Percentiles rank a stretch among this genome's conserved stretches.
phyloP scores from a whole-genome alignment of 2,113 vertebrate genomes.

The Onychorhynchus coronatus region DNA sequence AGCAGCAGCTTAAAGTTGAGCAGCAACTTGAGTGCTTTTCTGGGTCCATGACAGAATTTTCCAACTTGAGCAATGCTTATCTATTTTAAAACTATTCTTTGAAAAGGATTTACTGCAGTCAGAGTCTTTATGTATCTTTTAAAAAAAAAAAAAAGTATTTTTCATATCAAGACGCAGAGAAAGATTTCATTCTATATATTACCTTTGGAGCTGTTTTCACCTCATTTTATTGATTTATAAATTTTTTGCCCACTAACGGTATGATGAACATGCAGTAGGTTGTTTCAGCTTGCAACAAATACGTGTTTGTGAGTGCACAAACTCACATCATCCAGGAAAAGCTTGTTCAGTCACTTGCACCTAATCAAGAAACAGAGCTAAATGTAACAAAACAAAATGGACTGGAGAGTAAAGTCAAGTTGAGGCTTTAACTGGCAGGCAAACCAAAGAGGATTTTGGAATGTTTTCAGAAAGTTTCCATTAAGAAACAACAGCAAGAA shows the following conservation, averaged over 20 bases:
- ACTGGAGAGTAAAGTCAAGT: background rate
- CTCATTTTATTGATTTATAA: background rate
- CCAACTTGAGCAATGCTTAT: background rate
- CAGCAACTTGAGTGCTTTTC: background rate
- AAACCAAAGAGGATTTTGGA: background rate
- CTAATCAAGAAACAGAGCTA: conserved; percentile 15
- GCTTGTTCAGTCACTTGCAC: background rate
- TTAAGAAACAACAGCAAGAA: background rate
- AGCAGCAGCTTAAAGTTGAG: background rate
- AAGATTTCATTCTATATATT: background rate
- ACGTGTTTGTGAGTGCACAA: background rate
- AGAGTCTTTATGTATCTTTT: background rate
- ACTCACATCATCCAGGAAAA: background rate
- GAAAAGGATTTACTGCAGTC: background rate
- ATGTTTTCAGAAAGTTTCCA: background rate
- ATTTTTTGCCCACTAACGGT: background rate
- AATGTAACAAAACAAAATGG: background rate
- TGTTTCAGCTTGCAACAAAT: background rate
- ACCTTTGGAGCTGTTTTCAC: background rate
- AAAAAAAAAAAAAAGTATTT: background rate
- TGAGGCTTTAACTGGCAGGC: background rate
- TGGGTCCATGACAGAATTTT: background rate
- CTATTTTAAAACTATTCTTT: background rate
- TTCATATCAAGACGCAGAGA: background rate
- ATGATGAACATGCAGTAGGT: background rate